A percentile compares a stretch with the other conserved stretches of the same genome.
These are phyloP conservation scores for Anolis apletophallus DNA, from an alignment of 2,797 vertebrate species.

Conservation along the genomic window DNA sequence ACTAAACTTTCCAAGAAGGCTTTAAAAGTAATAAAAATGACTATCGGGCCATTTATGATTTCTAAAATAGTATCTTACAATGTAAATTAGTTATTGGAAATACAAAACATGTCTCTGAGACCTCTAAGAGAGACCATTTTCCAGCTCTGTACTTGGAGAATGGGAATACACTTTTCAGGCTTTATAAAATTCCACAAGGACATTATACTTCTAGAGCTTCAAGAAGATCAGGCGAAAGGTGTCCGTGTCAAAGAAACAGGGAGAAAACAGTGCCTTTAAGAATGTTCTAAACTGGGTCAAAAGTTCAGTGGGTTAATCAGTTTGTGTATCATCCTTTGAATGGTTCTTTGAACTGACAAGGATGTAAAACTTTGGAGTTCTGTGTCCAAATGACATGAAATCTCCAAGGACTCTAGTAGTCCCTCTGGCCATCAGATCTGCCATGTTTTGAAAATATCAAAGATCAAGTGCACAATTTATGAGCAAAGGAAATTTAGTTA, in stretches of 20 bases:
- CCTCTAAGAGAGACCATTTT: no score
- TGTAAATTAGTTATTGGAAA: no score
- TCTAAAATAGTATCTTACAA: no score
- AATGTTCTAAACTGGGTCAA: neutral
- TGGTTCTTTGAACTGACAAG: neutral
- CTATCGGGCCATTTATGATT: no score
- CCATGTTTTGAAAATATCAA: neutral
- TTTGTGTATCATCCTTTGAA: neutral
- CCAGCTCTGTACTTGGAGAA: neutral
- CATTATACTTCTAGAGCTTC: neutral
- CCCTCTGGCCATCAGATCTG: neutral
- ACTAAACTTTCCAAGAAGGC: no score
- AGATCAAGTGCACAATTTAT: neutral
- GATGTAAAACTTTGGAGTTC: constrained; percentile 5
- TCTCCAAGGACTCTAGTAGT: neutral
- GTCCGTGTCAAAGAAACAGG: neutral
- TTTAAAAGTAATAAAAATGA: no score
- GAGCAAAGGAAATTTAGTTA: neutral
- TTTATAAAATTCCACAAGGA: neutral
- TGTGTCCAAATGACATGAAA: neutral
- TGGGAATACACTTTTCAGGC: neutral
- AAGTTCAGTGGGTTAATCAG: constrained; percentile 6
- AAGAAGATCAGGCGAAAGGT: neutral
- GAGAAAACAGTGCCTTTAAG: neutral
- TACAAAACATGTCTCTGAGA: no score